Evolutionary conservation across 2,797 vertebrate species (phyloP).

Genomic region (Spinus pinus): DNA sequence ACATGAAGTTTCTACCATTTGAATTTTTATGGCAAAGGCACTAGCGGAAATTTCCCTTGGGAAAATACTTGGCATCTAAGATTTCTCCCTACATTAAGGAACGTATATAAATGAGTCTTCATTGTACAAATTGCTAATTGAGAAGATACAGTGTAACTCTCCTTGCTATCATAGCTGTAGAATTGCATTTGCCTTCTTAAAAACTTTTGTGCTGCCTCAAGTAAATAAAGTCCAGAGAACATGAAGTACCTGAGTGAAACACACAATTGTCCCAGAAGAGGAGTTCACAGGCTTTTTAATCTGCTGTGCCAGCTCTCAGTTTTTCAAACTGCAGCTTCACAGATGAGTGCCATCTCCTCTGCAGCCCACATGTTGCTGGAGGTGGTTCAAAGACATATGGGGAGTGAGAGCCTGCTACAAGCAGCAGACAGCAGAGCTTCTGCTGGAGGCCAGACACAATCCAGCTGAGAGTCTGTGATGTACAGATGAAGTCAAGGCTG

Average conservation of each 20-base stretch:
- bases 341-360: not conserved
- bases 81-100: not conserved
- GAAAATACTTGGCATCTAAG: not conserved
- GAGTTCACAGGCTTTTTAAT: not conserved
- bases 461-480: not conserved
- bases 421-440: not conserved
- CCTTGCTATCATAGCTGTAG: not conserved
- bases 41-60: not conserved
- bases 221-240: not conserved
- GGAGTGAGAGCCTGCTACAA: not conserved
- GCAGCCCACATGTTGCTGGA: conserved; percentile 35
- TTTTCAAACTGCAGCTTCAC: not conserved
- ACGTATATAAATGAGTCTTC: not conserved
- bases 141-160: not conserved
- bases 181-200: not conserved
- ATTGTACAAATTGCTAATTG: not conserved
- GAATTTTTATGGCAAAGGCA: not conserved
- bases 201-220: not conserved
- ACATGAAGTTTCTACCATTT: not conserved
- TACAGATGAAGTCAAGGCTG: not conserved
- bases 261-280: not conserved
- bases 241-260: not conserved
- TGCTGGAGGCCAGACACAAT: not conserved
- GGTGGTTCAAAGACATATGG: conserved; percentile 30
- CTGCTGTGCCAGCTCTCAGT: not conserved